A percentile compares a stretch with the other conserved stretches of the same genome.
Evolutionary conservation across 2,888 invertebrate species (phyloP).

Genomic region (Pristionchus maxplancki): DNA sequence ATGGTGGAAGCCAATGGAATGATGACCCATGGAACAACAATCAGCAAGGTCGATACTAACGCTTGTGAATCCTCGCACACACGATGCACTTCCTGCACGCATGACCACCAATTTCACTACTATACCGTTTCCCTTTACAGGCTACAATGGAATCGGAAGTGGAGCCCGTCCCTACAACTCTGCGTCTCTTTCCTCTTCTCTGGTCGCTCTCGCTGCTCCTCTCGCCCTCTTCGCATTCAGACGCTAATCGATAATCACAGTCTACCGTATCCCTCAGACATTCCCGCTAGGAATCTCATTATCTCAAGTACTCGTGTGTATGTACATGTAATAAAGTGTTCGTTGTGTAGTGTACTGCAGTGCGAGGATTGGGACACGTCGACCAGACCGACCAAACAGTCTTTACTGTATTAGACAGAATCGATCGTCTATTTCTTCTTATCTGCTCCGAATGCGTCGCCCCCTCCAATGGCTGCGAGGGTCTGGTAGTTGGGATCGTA

Average conservation of each 20-base stretch:
- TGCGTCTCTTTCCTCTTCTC: constrained; percentile 23
- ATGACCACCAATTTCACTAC: constrained; percentile 1
- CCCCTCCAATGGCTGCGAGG: background rate
- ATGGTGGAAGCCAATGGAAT: background rate
- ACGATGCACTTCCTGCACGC: constrained; percentile 1
- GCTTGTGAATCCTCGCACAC: background rate
- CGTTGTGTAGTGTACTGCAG: background rate
- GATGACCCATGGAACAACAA: background rate
- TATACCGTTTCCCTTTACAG: background rate
- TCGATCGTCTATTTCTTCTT: constrained; percentile 32
- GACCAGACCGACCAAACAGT: constrained; percentile 31
- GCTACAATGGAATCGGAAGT: constrained; percentile 40
- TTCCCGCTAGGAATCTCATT: constrained; percentile 40
- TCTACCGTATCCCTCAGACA: constrained; percentile 31
- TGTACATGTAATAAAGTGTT: constrained; percentile 38
- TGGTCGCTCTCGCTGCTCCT: constrained; percentile 4
- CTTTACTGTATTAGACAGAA: constrained; percentile 25
- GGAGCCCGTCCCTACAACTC: constrained; percentile 37
- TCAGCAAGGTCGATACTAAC: constrained; percentile 29
- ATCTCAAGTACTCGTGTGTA: constrained; percentile 18
- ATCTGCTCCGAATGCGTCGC: constrained; percentile 26
- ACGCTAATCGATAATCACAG: background rate
- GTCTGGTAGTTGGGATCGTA: constrained; percentile 39
- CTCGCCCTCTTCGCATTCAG: background rate
- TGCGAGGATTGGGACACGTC: background rate